Evolutionary conservation across 2,888 invertebrate species (phyloP).

Genomic region (Diloba caeruleocephala): DNA sequence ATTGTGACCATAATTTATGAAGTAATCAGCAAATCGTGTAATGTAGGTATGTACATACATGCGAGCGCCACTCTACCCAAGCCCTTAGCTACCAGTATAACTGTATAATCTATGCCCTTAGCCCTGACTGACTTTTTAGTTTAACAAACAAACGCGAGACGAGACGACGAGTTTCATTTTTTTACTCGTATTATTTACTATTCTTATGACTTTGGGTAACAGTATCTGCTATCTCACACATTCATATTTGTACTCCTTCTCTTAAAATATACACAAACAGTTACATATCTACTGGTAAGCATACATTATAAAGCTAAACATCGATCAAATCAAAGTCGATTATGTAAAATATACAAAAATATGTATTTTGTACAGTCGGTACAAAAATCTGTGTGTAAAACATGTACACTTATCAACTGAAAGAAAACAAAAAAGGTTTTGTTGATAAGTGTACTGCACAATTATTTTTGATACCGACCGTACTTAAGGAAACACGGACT

Average conservation of each 20-base stretch:
- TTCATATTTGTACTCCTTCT: constrained; percentile 55
- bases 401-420: neutral
- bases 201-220: constrained; percentile 17
- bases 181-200: too few species aligned
- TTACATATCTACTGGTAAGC: constrained; percentile 45
- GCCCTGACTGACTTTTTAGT: too few species aligned
- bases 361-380: constrained; percentile 36
- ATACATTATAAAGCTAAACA: constrained; percentile 51
- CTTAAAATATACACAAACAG: constrained; percentile 50
- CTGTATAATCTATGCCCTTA: too few species aligned
- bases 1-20: too few species aligned
- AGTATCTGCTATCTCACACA: constrained; percentile 32
- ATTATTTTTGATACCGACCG: constrained; percentile 34
- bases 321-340: constrained; percentile 35
- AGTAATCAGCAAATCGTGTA: too few species aligned
- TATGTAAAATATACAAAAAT: constrained; percentile 54
- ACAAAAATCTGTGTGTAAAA: constrained; percentile 24
- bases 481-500: constrained; percentile 44
- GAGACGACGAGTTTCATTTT: too few species aligned
- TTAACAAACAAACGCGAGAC: too few species aligned
- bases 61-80: too few species aligned
- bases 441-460: constrained; percentile 13
- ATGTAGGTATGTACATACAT: too few species aligned
- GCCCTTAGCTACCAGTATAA: too few species aligned
- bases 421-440: neutral